These are phyloP conservation scores for Serranus cabrilla DNA, from an alignment of 2,797 vertebrate species.

Conservation along the genomic window DNA sequence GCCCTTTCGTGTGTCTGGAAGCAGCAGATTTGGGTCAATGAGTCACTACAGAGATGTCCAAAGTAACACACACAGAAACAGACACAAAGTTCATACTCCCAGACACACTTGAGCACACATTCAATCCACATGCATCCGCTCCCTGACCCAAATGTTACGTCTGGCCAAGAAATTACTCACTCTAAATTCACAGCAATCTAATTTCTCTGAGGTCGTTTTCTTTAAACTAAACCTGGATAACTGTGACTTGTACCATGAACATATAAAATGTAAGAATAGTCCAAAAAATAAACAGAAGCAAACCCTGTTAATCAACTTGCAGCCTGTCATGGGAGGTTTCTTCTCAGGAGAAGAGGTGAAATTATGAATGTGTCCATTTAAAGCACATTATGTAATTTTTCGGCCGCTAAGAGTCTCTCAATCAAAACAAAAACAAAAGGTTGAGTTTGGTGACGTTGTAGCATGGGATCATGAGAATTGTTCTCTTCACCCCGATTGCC, in stretches of 20 bases:
- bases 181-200: neutral
- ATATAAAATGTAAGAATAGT: neutral
- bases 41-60: slow-evolving; percentile 52
- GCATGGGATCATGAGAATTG: no score
- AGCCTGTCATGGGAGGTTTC: neutral
- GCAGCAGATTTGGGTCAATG: slow-evolving; percentile 61
- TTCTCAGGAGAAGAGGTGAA: neutral
- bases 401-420: no score
- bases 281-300: neutral
- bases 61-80: slow-evolving; percentile 34
- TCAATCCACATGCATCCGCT: slow-evolving; percentile 11
- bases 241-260: neutral
- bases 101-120: slow-evolving; percentile 24
- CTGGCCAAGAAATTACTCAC: neutral
- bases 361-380: neutral
- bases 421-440: no score
- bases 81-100: neutral
- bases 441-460: no score
- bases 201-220: neutral
- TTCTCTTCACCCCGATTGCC: no score
- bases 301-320: neutral
- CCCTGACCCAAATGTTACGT: slow-evolving; percentile 13
- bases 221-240: neutral
- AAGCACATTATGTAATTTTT: no score
- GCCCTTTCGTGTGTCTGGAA: slow-evolving; percentile 21